Evolutionary conservation across 2,888 invertebrate species (phyloP).

Genomic region (Drosophila barbarae): DNA sequence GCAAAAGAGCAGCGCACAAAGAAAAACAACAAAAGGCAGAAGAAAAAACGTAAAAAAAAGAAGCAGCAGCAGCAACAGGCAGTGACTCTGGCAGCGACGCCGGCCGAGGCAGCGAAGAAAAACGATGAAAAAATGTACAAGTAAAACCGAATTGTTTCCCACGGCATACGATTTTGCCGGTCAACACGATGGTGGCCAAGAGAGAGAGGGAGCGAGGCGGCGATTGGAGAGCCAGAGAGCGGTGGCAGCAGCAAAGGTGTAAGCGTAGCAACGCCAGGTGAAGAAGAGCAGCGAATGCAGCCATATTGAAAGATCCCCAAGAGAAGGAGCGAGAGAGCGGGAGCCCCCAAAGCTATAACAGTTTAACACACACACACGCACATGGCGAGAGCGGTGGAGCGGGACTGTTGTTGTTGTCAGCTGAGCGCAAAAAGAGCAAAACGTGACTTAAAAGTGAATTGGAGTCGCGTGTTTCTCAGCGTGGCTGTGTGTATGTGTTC

Average conservation of each 20-base stretch:
- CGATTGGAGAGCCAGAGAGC: constrained; percentile 15
- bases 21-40: constrained; percentile 53
- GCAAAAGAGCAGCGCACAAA: constrained; percentile 70
- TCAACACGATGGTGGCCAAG: constrained; percentile 78
- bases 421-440: constrained; percentile 67
- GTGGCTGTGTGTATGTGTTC: constrained; percentile 33
- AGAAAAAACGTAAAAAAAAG: constrained; percentile 31
- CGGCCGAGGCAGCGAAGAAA: constrained; percentile 60
- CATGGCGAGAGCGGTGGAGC: constrained; percentile 15
- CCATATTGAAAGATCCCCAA: constrained; percentile 59
- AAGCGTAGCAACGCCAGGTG: constrained; percentile 71
- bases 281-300: constrained; percentile 65
- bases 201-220: constrained; percentile 19
- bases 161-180: constrained; percentile 81
- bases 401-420: constrained; percentile 60
- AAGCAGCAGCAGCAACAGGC: constrained; percentile 50
- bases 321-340: constrained; percentile 37
- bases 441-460: constrained; percentile 75
- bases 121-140: constrained; percentile 72
- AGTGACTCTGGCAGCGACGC: constrained; percentile 37
- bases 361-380: constrained; percentile 51
- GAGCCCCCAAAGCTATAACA: constrained; percentile 67
- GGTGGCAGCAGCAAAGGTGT: constrained; percentile 65
- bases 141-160: constrained; percentile 81
- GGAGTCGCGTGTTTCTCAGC: constrained; percentile 38